Evolutionary conservation across 2,888 invertebrate species (phyloP).

Genomic region (Theretra japonica): DNA sequence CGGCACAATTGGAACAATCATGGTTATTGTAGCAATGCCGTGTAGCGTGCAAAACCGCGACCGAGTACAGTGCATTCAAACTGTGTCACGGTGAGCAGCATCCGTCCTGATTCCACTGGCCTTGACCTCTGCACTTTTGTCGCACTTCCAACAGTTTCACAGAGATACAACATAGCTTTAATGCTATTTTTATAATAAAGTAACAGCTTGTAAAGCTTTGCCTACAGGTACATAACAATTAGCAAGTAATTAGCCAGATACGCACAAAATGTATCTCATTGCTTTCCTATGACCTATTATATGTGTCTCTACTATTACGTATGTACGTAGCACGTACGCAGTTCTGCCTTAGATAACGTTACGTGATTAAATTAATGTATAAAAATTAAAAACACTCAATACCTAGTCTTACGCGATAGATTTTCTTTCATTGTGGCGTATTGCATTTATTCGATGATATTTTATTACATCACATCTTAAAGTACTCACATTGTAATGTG

Average conservation of each 20-base stretch:
- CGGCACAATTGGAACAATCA: conserved; percentile 2
- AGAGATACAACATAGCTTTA: not conserved
- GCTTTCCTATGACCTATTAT: no score
- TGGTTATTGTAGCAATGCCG: conserved; percentile 3
- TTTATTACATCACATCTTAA: not conserved
- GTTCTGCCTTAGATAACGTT: no score
- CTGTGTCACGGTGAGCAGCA: conserved; percentile 33
- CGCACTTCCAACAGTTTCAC: conserved; percentile 16
- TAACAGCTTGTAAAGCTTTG: not conserved
- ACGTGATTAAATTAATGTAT: no score
- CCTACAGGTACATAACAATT: no score
- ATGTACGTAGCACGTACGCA: no score
- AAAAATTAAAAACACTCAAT: no score
- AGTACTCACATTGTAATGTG: not conserved
- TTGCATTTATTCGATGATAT: not conserved
- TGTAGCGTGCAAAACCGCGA: conserved; percentile 6
- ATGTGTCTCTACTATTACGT: no score
- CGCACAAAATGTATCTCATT: no score
- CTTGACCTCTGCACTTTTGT: conserved; percentile 30
- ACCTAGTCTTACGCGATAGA: no score
- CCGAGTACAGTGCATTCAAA: conserved; percentile 29
- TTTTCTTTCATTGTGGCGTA: no score
- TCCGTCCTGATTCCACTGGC: conserved; percentile 30
- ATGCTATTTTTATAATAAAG: not conserved
- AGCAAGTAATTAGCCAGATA: no score